A percentile compares a stretch with the other conserved stretches of the same genome.
These are phyloP conservation scores for Vulpes ferrilata DNA, from an alignment of 2,113 vertebrate genomes.

Conservation along the genomic window DNA sequence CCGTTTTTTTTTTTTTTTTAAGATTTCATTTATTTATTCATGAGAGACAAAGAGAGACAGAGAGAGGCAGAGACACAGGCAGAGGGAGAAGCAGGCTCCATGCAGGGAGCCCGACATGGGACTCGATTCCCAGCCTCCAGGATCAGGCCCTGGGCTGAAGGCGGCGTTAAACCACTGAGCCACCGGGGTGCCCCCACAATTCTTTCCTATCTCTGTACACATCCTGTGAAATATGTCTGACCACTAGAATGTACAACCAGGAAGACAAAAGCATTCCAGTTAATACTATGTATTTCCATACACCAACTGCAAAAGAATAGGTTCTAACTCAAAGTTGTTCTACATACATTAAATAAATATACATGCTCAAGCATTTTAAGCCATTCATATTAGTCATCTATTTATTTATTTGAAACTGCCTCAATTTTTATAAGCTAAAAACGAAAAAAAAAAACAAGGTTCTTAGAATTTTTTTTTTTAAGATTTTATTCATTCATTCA, in stretches of 20 bases:
- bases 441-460: conserved; percentile 48
- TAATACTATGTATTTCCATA: conserved; percentile 22
- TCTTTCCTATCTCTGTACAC: not conserved
- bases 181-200: not conserved
- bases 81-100: too few species aligned
- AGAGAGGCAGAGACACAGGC: too few species aligned
- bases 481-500: too few species aligned
- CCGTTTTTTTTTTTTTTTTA: not conserved
- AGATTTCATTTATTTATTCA: not conserved
- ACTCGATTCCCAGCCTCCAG: too few species aligned
- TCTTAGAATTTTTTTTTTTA: conserved; percentile 22
- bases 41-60: too few species aligned
- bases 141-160: too few species aligned
- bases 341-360: conserved; percentile 19
- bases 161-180: too few species aligned
- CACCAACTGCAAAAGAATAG: not conserved
- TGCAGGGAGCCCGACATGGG: too few species aligned
- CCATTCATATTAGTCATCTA: not conserved
- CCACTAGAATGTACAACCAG: not conserved
- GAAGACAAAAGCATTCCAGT: not conserved
- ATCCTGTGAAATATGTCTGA: not conserved
- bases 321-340: conserved; percentile 30
- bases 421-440: conserved; percentile 29
- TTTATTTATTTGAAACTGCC: not conserved
- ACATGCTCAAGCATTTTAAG: not conserved